phyloP scores from a whole-genome alignment of 2,797 vertebrate genomes.

The Anableps anableps region DNA sequence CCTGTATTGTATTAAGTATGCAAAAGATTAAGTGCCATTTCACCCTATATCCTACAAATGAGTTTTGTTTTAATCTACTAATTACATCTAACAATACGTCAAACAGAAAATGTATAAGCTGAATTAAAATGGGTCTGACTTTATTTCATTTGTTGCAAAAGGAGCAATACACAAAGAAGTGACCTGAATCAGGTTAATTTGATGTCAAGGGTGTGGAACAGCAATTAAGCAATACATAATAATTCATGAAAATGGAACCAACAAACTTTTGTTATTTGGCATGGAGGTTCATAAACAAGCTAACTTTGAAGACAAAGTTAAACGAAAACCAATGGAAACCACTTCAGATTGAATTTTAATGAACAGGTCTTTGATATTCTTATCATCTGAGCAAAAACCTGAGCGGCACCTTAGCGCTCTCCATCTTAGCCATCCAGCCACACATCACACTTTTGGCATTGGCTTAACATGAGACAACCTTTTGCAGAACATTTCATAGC shows the following conservation, averaged over 20 bases:
- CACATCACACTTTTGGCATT: constrained; percentile 16
- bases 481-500: constrained; percentile 33
- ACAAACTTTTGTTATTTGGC: constrained; percentile 16
- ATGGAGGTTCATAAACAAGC: constrained; percentile 34
- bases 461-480: constrained; percentile 26
- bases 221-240: constrained; percentile 2
- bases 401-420: constrained; percentile 48
- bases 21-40: constrained; percentile 30
- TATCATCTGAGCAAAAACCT: constrained; percentile 50
- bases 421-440: constrained; percentile 13
- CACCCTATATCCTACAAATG: constrained; percentile 21
- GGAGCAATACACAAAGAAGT: constrained; percentile 2
- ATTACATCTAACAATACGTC: constrained; percentile 24
- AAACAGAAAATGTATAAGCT: constrained; percentile 1
- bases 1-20: constrained; percentile 48
- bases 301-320: constrained; percentile 51
- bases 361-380: constrained; percentile 51
- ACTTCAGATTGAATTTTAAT: constrained; percentile 55
- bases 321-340: constrained; percentile 54
- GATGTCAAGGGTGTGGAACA: constrained; percentile 12
- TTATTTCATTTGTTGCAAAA: constrained; percentile 11
- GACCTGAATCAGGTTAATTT: constrained; percentile 25
- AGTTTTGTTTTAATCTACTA: constrained; percentile 15
- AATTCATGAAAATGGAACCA: constrained; percentile 23
- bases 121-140: neutral